A percentile compares a stretch with the other conserved stretches of the same genome.
phyloP scores from a whole-genome alignment of 2,888 invertebrate species.

The Tridacna gigas region DNA sequence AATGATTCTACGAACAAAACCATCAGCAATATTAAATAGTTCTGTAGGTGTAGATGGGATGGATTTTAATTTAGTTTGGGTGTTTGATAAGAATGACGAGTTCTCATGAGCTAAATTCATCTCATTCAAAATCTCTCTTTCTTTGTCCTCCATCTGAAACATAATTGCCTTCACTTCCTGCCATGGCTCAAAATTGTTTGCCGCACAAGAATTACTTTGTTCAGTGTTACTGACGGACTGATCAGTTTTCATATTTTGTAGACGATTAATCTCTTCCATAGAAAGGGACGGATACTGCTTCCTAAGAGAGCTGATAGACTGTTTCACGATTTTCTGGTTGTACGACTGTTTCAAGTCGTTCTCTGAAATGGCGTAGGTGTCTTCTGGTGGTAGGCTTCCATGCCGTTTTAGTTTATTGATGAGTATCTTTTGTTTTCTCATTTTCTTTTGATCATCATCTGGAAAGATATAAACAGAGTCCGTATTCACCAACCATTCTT shows the following conservation, averaged over 20 bases:
- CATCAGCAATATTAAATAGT: slow-evolving; percentile 82
- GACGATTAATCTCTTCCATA: slow-evolving; percentile 59
- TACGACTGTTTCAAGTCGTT: slow-evolving; percentile 53
- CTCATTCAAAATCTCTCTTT: slow-evolving; percentile 67
- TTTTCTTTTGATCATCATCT: slow-evolving; percentile 81
- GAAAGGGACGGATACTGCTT: slow-evolving; percentile 64
- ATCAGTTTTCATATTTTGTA: slow-evolving; percentile 59
- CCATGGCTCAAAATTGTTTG: slow-evolving; percentile 59
- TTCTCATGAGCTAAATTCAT: slow-evolving; percentile 72
- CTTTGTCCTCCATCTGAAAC: slow-evolving; percentile 52
- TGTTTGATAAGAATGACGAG: slow-evolving; percentile 74
- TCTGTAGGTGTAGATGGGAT: slow-evolving; percentile 75
- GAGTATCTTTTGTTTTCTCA: slow-evolving; percentile 80
- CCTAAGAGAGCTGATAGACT: slow-evolving; percentile 57
- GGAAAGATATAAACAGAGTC: slow-evolving; percentile 51
- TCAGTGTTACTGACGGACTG: not conserved
- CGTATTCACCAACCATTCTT: too few species aligned
- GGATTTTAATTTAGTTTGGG: slow-evolving; percentile 66
- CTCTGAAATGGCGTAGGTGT: slow-evolving; percentile 69
- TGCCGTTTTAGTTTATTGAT: slow-evolving; percentile 79
- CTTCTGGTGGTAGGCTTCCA: slow-evolving; percentile 72
- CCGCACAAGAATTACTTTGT: not conserved
- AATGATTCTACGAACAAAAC: slow-evolving; percentile 87
- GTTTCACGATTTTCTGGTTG: slow-evolving; percentile 45
- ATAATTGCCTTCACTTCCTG: slow-evolving; percentile 66